Evolutionary conservation across 2,113 vertebrate genomes (phyloP), one percentile per base, ranked within the genome.

Genomic region (Carassius gibelio): DNA sequence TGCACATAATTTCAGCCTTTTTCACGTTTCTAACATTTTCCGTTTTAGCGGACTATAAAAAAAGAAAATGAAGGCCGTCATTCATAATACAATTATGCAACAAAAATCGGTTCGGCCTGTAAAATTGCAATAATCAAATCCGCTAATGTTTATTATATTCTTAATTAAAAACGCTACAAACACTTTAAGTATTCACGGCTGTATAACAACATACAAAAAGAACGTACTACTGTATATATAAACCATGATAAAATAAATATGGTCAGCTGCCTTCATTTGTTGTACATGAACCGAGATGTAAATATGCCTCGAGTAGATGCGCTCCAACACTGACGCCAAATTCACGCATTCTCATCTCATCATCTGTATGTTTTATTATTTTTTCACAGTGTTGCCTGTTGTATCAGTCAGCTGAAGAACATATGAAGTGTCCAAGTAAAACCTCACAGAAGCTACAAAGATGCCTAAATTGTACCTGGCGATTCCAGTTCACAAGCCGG

Each of bases 401-500:
- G 6, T 38, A 61, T 57, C 21, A 3, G 34, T 68, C 11, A 6
- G 15, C n/a, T 55, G 78, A n/a, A 42, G 48, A 61, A 23, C 19
- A 7, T 42, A 26, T 23, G n/a, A 78, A 75, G 21, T n/a, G 8
- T 6, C 5, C 57, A 4, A 30, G 30, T 38, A 36, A 68, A 66
- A 11, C 5, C 11, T 19, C 7, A 78, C 26, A n/a, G 57, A 85
- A 71, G 26, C 23, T 36, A 8, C 59, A 62, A 15, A 83, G 36
- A 72, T 38, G 42, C 23, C 74, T 42, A 79, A 83, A 77, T 79
- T 61, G 68, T 91, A 92, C 91, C 91, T 91, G 88, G 30, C 19
- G 72, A 76, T 42, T 80, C 55, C 84, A 26, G 82, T 62, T 69
- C 38, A n/a, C 48, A 59, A 82, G 72, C 83, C 87, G 78, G 84